Conservation (phyloP, 2,797 vertebrate genomes). For the Argentina silus region DNA sequence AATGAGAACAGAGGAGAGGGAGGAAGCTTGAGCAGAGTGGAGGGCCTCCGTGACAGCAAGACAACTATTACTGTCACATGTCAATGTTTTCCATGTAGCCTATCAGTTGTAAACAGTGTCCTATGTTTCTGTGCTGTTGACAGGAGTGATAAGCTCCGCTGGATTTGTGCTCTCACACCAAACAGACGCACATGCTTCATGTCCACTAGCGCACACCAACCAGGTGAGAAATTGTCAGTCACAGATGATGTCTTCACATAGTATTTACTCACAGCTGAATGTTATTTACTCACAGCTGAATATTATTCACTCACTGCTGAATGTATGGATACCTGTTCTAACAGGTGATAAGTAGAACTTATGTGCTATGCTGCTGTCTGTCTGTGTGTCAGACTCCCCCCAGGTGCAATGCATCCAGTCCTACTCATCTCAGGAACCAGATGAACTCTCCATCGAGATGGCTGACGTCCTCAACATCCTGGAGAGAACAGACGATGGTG, state of each 20-base stretch:
- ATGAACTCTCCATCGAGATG: constrained; percentile 93
- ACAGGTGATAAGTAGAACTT: constrained; percentile 3
- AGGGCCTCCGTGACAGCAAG: too few species aligned
- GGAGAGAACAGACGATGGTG: constrained; percentile 92
- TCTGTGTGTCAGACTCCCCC: constrained; percentile 82
- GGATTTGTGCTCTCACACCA: constrained; percentile 92
- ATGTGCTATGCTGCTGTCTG: constrained; percentile 15
- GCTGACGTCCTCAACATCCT: constrained; percentile 92
- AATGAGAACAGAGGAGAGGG: too few species aligned
- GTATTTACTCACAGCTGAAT: constrained; percentile 14
- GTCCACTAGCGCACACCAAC: constrained; percentile 86
- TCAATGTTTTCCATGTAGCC: not conserved
- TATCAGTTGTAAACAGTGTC: not conserved
- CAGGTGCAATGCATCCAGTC: constrained; percentile 98
- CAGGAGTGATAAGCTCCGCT: constrained; percentile 95
- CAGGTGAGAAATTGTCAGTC: constrained; percentile 77
- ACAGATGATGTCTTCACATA: too few species aligned
- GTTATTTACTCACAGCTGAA: not conserved
- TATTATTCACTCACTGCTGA: not conserved
- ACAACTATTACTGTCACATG: too few species aligned
- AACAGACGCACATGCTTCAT: constrained; percentile 92
- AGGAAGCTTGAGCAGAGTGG: too few species aligned
- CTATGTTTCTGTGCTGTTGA: not conserved
- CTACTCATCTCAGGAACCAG: constrained; percentile 90
- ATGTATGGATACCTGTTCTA: not conserved